Evolutionary conservation across 23 tunicate species (phyloP).

Genomic region (Phallusia fumigata): DNA sequence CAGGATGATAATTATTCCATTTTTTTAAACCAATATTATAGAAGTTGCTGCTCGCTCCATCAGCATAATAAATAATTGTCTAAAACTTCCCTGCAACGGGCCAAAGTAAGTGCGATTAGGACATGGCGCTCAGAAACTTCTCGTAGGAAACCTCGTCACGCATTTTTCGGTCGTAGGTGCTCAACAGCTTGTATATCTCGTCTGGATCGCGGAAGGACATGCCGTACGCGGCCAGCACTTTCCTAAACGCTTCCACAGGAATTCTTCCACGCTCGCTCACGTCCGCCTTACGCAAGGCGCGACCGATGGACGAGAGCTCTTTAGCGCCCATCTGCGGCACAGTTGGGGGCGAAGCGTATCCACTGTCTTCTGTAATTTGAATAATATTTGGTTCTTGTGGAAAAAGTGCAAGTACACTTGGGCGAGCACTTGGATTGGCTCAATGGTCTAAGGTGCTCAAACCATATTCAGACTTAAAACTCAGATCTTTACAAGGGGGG

Average conservation of each 20-base stretch:
- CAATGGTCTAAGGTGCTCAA: constrained; percentile 66
- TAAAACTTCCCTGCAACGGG: too few species aligned
- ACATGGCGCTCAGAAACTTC: constrained; percentile 62
- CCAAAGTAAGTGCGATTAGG: constrained; percentile 9
- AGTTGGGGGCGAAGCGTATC: constrained; percentile 3
- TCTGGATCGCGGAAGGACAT: constrained; percentile 73
- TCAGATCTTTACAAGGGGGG: too few species aligned
- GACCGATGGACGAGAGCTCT: constrained; percentile 57
- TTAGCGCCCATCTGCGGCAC: constrained; percentile 44
- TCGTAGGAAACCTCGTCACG: constrained; percentile 77
- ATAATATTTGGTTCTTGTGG: too few species aligned
- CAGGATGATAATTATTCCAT: too few species aligned
- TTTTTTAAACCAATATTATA: too few species aligned
- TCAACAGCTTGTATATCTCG: constrained; percentile 67
- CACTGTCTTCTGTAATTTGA: constrained; percentile 10
- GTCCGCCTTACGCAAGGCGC: constrained; percentile 68
- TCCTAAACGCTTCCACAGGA: constrained; percentile 63
- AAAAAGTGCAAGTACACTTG: too few species aligned
- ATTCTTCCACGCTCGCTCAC: constrained; percentile 55
- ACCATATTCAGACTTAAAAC: too few species aligned
- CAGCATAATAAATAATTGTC: too few species aligned
- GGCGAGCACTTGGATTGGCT: too few species aligned
- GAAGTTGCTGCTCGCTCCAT: too few species aligned
- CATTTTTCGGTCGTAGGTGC: constrained; percentile 76
- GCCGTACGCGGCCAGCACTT: constrained; percentile 57